Percentiles rank a stretch among this genome's conserved stretches.
Conservation (phyloP, 2,113 vertebrate species). For the Phrynosoma blainvillii region DNA sequence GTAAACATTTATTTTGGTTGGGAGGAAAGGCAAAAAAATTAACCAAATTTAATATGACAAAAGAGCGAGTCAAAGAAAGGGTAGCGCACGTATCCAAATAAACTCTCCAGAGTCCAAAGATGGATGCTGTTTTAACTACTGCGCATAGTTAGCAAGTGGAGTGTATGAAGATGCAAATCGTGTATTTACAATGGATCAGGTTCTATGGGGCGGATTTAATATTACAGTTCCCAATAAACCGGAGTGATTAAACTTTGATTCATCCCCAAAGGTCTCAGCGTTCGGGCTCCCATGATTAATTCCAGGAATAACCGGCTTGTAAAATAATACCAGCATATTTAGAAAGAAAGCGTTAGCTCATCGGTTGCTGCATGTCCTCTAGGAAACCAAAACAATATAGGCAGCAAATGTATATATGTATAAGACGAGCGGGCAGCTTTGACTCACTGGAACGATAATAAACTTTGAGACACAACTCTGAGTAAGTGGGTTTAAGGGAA, state of each 20-base stretch:
- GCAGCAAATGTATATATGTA: constrained; percentile 20
- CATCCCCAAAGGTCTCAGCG: neutral
- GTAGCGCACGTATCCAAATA: constrained; percentile 10
- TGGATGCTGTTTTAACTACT: constrained; percentile 15
- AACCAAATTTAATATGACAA: constrained; percentile 11
- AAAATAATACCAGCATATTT: constrained; percentile 31
- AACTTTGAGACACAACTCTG: neutral
- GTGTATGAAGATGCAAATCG: neutral
- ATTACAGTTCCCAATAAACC: neutral
- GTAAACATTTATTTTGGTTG: constrained; percentile 29
- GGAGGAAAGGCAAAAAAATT: neutral
- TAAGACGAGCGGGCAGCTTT: constrained; percentile 10
- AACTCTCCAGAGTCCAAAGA: neutral
- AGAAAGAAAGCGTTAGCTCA: constrained; percentile 25
- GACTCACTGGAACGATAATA: neutral
- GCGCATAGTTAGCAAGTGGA: neutral
- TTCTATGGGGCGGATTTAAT: neutral
- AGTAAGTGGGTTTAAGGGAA: neutral
- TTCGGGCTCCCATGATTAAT: constrained; percentile 7
- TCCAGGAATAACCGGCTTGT: constrained; percentile 7
- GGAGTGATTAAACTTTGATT: constrained; percentile 12
- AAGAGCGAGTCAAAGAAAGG: neutral
- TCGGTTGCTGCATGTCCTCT: constrained; percentile 24
- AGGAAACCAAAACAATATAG: constrained; percentile 35
- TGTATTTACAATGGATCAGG: constrained; percentile 12